Evolutionary conservation across 2,113 vertebrate genomes (phyloP).

Genomic region (Proteles cristata): DNA sequence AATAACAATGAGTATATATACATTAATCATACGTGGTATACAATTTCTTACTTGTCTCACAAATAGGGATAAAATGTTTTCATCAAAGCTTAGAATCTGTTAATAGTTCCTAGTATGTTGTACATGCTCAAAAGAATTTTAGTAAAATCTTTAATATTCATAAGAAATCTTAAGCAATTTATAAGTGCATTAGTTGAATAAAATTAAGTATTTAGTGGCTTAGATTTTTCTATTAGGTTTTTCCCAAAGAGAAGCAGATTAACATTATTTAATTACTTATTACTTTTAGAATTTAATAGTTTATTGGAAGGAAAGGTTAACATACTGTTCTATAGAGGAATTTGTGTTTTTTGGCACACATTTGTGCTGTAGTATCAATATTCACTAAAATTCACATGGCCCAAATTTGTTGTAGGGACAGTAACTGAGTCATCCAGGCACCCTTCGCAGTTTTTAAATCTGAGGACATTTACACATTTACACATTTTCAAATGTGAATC

Average conservation of each 20-base stretch:
- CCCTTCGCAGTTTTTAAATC: neutral
- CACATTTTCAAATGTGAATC: neutral
- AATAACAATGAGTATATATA: neutral
- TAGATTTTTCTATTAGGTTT: neutral
- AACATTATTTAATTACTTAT: neutral
- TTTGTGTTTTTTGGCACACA: neutral
- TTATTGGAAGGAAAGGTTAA: neutral
- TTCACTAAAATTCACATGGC: neutral
- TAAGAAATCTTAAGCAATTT: neutral
- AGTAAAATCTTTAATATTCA: neutral
- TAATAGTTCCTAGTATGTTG: neutral
- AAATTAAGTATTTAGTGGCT: neutral
- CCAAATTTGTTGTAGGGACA: neutral
- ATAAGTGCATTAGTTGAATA: neutral
- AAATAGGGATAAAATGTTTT: neutral
- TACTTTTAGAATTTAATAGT: slow-evolving; percentile 6
- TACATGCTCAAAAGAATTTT: neutral
- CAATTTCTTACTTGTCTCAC: neutral
- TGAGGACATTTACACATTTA: neutral
- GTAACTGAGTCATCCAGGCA: neutral
- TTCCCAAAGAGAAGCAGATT: neutral
- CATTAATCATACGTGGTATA: neutral
- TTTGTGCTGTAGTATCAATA: neutral
- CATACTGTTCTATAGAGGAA: neutral
- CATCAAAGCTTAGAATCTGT: neutral